Base-by-base conservation (phyloP, 2,888 invertebrate genomes). In the Luperina testacea region DNA sequence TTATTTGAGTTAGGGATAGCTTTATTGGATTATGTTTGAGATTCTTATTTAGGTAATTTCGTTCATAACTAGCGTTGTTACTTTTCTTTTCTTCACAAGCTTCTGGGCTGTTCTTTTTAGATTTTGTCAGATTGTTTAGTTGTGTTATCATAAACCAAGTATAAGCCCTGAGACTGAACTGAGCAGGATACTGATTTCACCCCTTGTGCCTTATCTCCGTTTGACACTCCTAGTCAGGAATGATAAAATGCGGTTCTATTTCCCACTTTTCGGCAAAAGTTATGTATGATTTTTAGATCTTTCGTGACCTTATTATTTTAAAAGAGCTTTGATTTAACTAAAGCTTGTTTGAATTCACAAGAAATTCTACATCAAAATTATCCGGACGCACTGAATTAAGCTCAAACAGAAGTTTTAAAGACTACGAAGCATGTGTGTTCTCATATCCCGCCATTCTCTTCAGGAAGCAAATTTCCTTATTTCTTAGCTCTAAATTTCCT, bases 381-480 rank as follows among this genome's bases (percentile, higher is more conserved):
- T 45, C n/a, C 51, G 42, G 51, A 67, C 42, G 61, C 74, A 80
- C 74, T 61, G 80, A 68, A 68, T 68, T 53, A 68, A 53, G n/a
- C 45, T 81, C 67, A 42, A 81, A 57, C 42, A 64, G 11, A 64
- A 69, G 48, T 81, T 81, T 69, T 81, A 17, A 65, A 81, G 59
- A 15, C 69, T 59, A 48, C 17, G 64, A 15, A 59, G 75, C 65
- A 70, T 69, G 76, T 76, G 59, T 81, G 57, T 42, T 70, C 45
- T 65, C 64, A 70, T 76, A 76, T 75, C 82, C 65, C 32, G n/a
- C 59, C 32, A 38, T 76, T 82, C 59, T 70, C 32, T 75, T 65
- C 61, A 59, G 69, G 51, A 81, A 75, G 68, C 57, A 80, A 64
- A 59, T 69, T 75, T 80, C 74, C 64, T 80, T 81, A 74, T 75